Evolutionary conservation across 1,140 invertebrate species (phyloP).

Genomic region (Polyergus mexicanus): DNA sequence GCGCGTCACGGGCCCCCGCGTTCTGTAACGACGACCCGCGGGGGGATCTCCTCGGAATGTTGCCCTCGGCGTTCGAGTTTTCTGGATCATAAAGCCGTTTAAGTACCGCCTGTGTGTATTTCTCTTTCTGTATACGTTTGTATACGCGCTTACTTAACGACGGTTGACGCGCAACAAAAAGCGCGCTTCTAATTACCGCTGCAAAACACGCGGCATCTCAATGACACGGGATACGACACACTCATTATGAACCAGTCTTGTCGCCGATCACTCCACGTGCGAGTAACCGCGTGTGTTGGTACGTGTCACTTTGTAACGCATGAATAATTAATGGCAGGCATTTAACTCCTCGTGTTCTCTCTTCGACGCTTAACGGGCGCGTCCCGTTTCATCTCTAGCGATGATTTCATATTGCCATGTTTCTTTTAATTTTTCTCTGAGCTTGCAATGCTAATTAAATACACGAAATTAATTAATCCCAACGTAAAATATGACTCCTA

Average conservation of each 20-base stretch:
- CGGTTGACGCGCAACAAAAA: constrained; percentile 42
- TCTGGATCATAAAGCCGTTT: constrained; percentile 66
- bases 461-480: background rate
- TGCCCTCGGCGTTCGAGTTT: constrained; percentile 50
- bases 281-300: constrained; percentile 47
- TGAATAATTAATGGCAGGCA: constrained; percentile 71
- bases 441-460: background rate
- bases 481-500: background rate
- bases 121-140: background rate
- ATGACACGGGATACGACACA: constrained; percentile 27
- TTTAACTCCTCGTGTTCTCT: constrained; percentile 26
- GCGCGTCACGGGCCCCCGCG: constrained; percentile 21
- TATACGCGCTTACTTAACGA: constrained; percentile 50
- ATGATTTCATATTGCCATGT: background rate
- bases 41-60: constrained; percentile 61
- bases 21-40: constrained; percentile 42
- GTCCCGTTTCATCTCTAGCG: constrained; percentile 21
- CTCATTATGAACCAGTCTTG: constrained; percentile 14
- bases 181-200: constrained; percentile 23
- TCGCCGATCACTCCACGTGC: constrained; percentile 26
- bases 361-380: constrained; percentile 29
- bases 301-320: constrained; percentile 60
- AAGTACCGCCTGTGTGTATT: constrained; percentile 26
- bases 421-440: constrained; percentile 17
- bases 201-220: constrained; percentile 48